Conservation (phyloP, 2,888 invertebrate genomes). For the Dasypogon diadema region DNA sequence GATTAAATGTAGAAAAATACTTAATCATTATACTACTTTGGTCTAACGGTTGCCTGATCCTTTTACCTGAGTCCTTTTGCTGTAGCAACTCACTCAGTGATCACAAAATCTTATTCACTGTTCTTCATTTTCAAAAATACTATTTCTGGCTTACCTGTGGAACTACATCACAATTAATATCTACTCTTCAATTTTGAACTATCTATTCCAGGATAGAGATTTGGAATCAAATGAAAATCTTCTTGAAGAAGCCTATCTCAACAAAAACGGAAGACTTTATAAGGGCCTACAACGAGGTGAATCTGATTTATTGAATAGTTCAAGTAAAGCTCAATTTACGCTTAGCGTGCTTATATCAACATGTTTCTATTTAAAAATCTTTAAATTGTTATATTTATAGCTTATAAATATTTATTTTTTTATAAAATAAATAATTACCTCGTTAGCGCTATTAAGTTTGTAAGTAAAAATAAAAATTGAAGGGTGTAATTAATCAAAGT, state of each 20-base stretch:
- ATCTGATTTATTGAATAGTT: constrained; percentile 60
- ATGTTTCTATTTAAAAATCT: constrained; percentile 49
- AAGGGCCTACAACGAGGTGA: constrained; percentile 58
- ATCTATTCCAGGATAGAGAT: constrained; percentile 63
- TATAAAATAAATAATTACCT: constrained; percentile 23
- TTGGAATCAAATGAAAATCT: constrained; percentile 65
- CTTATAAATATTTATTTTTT: constrained; percentile 32
- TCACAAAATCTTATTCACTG: too few species aligned
- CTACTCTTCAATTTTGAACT: too few species aligned
- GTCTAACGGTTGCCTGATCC: too few species aligned
- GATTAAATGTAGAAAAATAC: too few species aligned
- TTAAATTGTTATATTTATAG: constrained; percentile 51
- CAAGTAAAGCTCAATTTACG: constrained; percentile 58
- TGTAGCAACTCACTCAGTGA: too few species aligned
- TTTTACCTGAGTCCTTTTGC: too few species aligned
- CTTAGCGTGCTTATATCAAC: constrained; percentile 27
- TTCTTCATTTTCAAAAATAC: too few species aligned
- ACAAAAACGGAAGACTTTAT: constrained; percentile 67
- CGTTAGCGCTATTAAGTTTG: constrained; percentile 37
- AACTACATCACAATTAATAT: too few species aligned
- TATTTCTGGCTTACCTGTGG: too few species aligned
- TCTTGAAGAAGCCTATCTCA: constrained; percentile 66
- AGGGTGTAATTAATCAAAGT: constrained; percentile 1
- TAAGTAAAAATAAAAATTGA: constrained; percentile 2
- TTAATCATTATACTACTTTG: too few species aligned